Conservation (phyloP, 2,888 invertebrate genomes). For the Anoplius nigerrimus region DNA sequence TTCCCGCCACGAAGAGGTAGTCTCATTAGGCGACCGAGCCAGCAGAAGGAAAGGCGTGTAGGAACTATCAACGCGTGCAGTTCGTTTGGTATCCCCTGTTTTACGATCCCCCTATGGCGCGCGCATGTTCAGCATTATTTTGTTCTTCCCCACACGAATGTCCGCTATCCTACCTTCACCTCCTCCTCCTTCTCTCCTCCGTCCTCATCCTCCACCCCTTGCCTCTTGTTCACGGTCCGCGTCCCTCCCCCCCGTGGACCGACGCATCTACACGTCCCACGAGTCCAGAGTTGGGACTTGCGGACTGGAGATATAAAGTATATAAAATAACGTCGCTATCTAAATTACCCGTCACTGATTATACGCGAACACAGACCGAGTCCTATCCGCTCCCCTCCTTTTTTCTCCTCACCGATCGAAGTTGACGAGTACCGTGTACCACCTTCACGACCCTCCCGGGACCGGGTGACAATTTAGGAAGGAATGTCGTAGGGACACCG, state of each 20-base stretch:
- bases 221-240: constrained; percentile 11
- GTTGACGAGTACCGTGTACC: neutral
- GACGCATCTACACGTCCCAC: neutral
- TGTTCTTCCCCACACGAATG: constrained; percentile 51
- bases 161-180: constrained; percentile 20
- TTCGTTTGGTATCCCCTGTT: constrained; percentile 66
- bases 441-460: neutral
- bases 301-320: constrained; percentile 48
- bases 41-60: constrained; percentile 48
- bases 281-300: constrained; percentile 2
- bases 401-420: neutral
- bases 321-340: constrained; percentile 65
- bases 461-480: neutral
- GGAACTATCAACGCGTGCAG: constrained; percentile 68
- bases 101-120: constrained; percentile 65
- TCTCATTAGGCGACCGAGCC: constrained; percentile 55
- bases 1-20: constrained; percentile 55
- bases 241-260: neutral
- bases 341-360: constrained; percentile 63
- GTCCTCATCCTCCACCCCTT: neutral
- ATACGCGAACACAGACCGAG: constrained; percentile 26
- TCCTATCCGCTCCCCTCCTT: neutral
- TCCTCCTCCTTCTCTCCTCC: constrained; percentile 19
- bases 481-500: no score
- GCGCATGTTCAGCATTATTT: constrained; percentile 65